These are phyloP conservation scores for Xiphophorus hellerii DNA, from an alignment of 2,113 vertebrate species.

Conservation along the genomic window DNA sequence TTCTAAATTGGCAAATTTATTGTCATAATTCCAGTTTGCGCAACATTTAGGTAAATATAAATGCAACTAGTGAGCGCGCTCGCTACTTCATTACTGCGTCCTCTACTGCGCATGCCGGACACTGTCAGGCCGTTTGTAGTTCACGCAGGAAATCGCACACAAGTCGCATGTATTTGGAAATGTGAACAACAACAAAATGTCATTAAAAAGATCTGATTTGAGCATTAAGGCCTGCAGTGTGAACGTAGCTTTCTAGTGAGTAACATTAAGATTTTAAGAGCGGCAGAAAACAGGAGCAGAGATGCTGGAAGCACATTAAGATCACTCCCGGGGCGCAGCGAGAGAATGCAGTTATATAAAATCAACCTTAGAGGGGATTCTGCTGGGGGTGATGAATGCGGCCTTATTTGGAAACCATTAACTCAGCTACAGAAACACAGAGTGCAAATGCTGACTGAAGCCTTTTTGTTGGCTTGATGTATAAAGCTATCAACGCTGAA, in stretches of 20 bases:
- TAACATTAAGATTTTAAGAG: conserved; percentile 40
- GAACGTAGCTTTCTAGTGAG: conserved; percentile 20
- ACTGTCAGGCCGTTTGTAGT: too few species aligned
- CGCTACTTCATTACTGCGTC: too few species aligned
- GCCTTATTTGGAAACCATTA: conserved; percentile 64
- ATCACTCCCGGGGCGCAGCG: conserved; percentile 43
- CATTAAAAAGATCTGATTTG: too few species aligned
- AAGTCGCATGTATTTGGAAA: too few species aligned
- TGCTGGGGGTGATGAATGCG: conserved; percentile 41
- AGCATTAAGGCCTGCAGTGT: too few species aligned
- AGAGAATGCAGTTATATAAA: conserved; percentile 39
- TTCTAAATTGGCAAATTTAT: too few species aligned
- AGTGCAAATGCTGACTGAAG: conserved; percentile 52
- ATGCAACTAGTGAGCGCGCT: too few species aligned
- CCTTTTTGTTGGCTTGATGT: conserved; percentile 50
- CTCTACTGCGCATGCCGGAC: too few species aligned
- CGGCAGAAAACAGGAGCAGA: conserved; percentile 32
- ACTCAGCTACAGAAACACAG: conserved; percentile 44
- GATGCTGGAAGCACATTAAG: conserved; percentile 59
- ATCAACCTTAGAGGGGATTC: conserved; percentile 34
- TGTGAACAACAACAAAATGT: too few species aligned
- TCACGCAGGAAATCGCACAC: too few species aligned
- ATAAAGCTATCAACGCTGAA: conserved; percentile 52
- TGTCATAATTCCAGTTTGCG: too few species aligned
- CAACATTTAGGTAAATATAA: too few species aligned